Conservation (phyloP, 2,113 vertebrate species). For the Ondatra zibethicus region DNA sequence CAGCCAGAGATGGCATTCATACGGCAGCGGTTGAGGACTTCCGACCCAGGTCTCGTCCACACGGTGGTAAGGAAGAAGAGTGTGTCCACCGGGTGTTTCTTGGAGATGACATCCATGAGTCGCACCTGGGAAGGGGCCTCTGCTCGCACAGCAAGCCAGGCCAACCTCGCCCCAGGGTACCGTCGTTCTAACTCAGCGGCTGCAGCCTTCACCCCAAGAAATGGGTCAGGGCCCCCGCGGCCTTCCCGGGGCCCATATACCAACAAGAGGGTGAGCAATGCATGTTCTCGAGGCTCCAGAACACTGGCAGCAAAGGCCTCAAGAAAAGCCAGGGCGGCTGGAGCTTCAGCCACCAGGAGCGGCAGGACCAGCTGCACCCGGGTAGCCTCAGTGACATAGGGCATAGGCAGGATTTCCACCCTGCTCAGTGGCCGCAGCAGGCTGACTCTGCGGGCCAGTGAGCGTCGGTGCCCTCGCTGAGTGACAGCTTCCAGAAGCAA, state of each 20-base stretch:
- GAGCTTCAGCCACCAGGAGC: constrained; percentile 87
- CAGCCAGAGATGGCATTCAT: constrained; percentile 98
- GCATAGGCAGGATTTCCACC: constrained; percentile 98
- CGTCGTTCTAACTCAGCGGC: constrained; percentile 94
- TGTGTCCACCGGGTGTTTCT: constrained; percentile 97
- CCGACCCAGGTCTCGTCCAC: constrained; percentile 94
- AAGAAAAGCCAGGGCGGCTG: constrained; percentile 87
- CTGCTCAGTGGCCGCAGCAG: constrained; percentile 93
- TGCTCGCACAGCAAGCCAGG: constrained; percentile 96
- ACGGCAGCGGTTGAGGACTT: constrained; percentile 96
- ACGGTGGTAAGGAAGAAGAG: constrained; percentile 94
- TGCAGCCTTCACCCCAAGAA: constrained; percentile 93
- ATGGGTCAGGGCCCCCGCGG: constrained; percentile 91
- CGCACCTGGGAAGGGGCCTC: constrained; percentile 96
- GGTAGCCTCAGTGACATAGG: constrained; percentile 96
- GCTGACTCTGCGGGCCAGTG: constrained; percentile 93
- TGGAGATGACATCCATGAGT: constrained; percentile 98
- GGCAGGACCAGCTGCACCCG: constrained; percentile 97
- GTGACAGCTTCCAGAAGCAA: constrained; percentile 94
- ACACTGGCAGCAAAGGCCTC: constrained; percentile 94
- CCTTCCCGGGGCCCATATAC: constrained; percentile 94
- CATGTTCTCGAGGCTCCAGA: constrained; percentile 94
- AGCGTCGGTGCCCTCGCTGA: constrained; percentile 93
- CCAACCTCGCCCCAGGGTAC: constrained; percentile 93
- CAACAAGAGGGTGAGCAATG: constrained; percentile 93